These are phyloP conservation scores for Odobenus rosmarus DNA, from an alignment of 2,113 vertebrate species.

Conservation along the genomic window DNA sequence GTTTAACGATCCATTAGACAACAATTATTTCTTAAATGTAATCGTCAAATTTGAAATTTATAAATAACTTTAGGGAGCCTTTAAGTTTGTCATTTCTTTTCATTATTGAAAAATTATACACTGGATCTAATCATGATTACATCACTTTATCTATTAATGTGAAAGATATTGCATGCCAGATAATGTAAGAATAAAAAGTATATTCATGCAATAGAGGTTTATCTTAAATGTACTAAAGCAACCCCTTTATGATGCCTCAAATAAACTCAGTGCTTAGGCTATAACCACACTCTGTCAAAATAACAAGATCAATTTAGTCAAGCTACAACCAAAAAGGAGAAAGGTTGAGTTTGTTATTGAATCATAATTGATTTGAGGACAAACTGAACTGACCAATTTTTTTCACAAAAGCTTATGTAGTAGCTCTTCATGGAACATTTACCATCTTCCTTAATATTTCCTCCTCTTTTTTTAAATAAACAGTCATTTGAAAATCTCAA, in stretches of 20 bases:
- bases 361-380: background rate
- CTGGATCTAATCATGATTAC: background rate
- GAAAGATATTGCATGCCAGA: background rate
- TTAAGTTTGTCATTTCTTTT: background rate
- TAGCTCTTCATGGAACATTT: background rate
- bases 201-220: background rate
- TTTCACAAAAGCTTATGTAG: background rate
- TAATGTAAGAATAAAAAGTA: background rate
- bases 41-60: background rate
- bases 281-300: background rate
- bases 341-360: background rate
- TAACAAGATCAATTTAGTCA: background rate
- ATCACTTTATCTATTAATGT: background rate
- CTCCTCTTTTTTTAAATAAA: background rate
- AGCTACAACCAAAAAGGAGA: background rate
- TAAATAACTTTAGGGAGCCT: background rate
- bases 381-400: slow-evolving; percentile 15
- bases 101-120: background rate
- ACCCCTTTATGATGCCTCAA: background rate
- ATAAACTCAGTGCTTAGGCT: background rate
- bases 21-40: background rate
- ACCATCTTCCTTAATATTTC: background rate
- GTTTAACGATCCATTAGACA: background rate
- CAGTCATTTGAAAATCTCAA: background rate
- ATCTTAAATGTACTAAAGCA: background rate